These are phyloP conservation scores for Papilio gigon DNA, from an alignment of 2,888 invertebrate genomes.

Conservation along the genomic window DNA sequence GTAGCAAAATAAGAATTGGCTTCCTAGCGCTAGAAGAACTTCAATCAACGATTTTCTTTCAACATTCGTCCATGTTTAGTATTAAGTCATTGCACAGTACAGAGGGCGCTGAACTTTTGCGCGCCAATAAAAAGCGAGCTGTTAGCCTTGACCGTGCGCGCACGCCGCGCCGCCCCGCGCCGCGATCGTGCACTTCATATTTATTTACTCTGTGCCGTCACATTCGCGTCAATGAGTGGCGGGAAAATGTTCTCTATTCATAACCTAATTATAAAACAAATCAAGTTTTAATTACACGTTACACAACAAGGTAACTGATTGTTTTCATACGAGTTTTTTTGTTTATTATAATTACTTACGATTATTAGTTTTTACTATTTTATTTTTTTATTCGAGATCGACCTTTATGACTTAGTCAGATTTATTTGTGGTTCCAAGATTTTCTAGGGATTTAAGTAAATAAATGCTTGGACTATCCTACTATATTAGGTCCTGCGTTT, in stretches of 20 bases:
- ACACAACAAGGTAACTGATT: not conserved
- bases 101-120: conserved; percentile 75
- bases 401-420: too few relatives aligned
- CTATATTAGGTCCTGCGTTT: too few relatives aligned
- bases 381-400: too few relatives aligned
- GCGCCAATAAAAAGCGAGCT: conserved; percentile 67
- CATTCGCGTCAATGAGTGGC: conserved; percentile 28
- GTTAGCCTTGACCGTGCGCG: conserved; percentile 77
- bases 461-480: too few relatives aligned
- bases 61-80: conserved; percentile 36
- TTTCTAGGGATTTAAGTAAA: not conserved
- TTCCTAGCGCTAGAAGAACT: not conserved
- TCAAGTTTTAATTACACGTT: not conserved
- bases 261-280: conserved; percentile 18
- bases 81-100: conserved; percentile 40
- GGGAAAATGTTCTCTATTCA: conserved; percentile 24
- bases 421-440: not conserved
- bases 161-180: conserved; percentile 45
- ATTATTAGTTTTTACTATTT: not conserved
- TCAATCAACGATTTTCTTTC: conserved; percentile 30
- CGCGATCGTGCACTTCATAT: conserved; percentile 26
- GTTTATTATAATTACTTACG: not conserved
- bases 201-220: conserved; percentile 35
- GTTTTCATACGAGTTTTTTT: not conserved
- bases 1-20: not conserved